These are phyloP conservation scores for Aplodontia rufa DNA, from an alignment of 2,113 vertebrate genomes.

Conservation along the genomic window DNA sequence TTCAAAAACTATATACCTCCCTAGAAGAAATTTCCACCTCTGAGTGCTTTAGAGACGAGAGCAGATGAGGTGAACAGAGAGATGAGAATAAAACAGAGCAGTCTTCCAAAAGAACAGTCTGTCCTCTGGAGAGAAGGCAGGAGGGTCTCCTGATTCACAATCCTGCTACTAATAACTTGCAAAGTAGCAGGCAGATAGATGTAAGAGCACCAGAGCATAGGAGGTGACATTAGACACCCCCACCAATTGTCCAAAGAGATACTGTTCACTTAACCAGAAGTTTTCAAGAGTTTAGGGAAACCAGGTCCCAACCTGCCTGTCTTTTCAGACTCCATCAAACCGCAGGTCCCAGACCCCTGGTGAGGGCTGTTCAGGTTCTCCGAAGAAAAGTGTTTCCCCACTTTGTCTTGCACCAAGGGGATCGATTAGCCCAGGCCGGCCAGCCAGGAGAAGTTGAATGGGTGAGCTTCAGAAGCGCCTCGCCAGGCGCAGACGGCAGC, in stretches of 20 bases:
- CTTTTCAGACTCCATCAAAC: background rate
- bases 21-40: slow-evolving; percentile 4
- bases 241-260: background rate
- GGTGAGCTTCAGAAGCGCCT: background rate
- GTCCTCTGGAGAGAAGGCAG: background rate
- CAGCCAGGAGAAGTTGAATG: background rate
- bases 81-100: background rate
- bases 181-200: background rate
- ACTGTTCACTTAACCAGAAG: background rate
- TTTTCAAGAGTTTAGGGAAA: slow-evolving; percentile 47
- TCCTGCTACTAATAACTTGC: background rate
- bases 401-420: background rate
- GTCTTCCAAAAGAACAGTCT: background rate
- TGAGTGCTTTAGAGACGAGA: background rate
- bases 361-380: background rate
- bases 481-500: background rate
- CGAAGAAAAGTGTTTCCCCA: background rate
- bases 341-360: background rate
- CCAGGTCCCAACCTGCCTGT: background rate
- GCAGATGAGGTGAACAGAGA: background rate
- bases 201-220: background rate
- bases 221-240: background rate
- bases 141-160: background rate
- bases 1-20: background rate
- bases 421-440: background rate